Base-by-base conservation (phyloP, 1,140 invertebrate genomes). In the Drosophila punjabiensis region DNA sequence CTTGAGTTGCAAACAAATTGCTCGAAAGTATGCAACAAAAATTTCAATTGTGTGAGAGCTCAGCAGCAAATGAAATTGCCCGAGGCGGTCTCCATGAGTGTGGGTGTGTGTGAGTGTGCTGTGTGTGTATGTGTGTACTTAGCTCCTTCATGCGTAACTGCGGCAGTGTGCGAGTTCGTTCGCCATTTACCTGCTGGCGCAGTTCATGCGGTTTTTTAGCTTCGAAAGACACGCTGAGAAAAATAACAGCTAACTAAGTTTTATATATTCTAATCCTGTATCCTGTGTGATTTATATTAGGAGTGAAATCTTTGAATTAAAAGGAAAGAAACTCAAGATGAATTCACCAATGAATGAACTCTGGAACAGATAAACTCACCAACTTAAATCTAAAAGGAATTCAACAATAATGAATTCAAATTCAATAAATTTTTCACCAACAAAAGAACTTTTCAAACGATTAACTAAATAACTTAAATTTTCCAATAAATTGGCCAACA, bases 11-110 rank as follows among this genome's bases (percentile, higher is more conserved):
- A 82, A 86, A 66, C 79, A 87, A 85, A 85, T 82, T 85, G 82
- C 82, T 86, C 47, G 58, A 71, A 82, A 85, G 79, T 86, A 85
- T 86, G 82, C 82, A 85, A 85, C 81, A 79, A 85, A 86, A 81
- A 86, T 85, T 86, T 75, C 79, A 85, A 86, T 85, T 85, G 80
- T 82, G 79, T 82, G 84, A 78, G 63, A 85, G 67, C 78, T 64
- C 66, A 79, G 73, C 82, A 64, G 74, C 64, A 85, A 85, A 85
- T 86, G 70, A 86, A 85, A 85, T 86, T 85, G 74, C 76, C 66
- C 66, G 32, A 45, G 47, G 65, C 63, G 41, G 9, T 28, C 35
- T 28, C 14, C 73, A 64, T 60, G 59, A 69, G 63, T 63, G 58
- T n/a, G 64, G 20, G 33, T 37, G 9, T 52, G 39, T 39, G 41